Evolutionary conservation across 2,797 vertebrate species (phyloP), one percentile per base, ranked within the genome.

Genomic region (Falco cherrug): DNA sequence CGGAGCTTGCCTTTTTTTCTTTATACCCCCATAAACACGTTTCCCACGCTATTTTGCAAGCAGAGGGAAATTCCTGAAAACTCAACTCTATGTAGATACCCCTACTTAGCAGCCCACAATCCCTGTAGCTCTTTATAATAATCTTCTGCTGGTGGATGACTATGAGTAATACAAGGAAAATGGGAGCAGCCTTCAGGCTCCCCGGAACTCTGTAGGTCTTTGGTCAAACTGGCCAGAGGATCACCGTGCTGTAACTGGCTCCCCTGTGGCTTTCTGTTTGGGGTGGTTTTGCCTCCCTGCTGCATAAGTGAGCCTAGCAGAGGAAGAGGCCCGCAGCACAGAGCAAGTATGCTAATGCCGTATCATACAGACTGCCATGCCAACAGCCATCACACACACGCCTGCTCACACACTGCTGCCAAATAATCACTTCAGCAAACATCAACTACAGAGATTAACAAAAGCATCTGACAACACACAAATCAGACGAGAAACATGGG

Each of bases 361-460:
- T 89, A 82, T 89, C 92, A 76, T 86, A 83, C 89, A 69, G 61
- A 91, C 41, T 90, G 84, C 76, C 84, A 73, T 89, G 94, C 94
- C 95, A 96, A 16, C 74, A 14, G 89, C 90, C 96, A 94, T 96
- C 89, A 89, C 82, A 90, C 84, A 79, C 74, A 90, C 21, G 16
- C 94, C 80, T 10, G 59, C 86, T 93, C 88, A 31, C 87, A 83
- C 21, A 0, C 87, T 89, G 41, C 93, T 96, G 90, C 94, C 97
- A 97, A 97, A 93, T 88, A 93, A 97, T 96, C 93, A 95, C 93
- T 96, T 96, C 7, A 89, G 79, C 89, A 96, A 97, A 87, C 92
- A 95, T 69, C 89, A 73, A 89, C 87, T 47, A 37, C 48, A 91
- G 91, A 93, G 92, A 97, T 94, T 93, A 97, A 89, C 94, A 64